These are phyloP conservation scores for Homarus americanus DNA, from an alignment of 1,140 invertebrate species.

Conservation along the genomic window DNA sequence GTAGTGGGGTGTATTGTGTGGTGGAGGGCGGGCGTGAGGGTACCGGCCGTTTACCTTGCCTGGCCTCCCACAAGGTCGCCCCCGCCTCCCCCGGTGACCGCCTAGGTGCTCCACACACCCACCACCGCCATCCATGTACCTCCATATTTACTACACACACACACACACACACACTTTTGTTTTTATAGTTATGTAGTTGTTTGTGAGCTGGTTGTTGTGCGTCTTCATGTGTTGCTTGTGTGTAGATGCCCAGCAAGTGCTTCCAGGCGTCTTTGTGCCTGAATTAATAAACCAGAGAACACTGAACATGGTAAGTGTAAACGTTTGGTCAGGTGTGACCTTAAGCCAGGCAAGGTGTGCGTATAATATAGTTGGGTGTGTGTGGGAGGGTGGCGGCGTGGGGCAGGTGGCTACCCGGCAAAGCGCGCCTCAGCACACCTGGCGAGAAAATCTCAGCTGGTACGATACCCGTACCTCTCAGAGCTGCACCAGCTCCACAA, in stretches of 20 bases:
- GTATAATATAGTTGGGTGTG: conserved; percentile 7
- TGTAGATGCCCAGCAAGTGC: not conserved
- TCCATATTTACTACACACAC: not conserved
- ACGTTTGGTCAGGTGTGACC: not conserved
- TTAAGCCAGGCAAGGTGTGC: too few species aligned
- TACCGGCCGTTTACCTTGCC: conserved; percentile 20
- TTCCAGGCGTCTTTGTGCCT: not conserved
- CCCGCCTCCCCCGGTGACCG: not conserved
- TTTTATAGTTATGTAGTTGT: not conserved
- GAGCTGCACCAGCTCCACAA: not conserved
- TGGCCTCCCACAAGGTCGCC: conserved; percentile 39
- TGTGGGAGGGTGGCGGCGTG: not conserved
- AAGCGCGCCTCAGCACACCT: not conserved
- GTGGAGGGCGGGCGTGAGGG: not conserved
- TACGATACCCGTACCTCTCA: not conserved
- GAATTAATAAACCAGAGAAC: too few species aligned
- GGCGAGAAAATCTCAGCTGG: not conserved
- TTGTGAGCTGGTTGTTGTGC: not conserved
- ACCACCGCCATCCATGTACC: not conserved
- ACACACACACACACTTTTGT: not conserved
- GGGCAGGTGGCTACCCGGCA: too few species aligned
- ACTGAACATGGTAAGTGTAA: not conserved
- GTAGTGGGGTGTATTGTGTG: conserved; percentile 4
- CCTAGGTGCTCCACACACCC: not conserved
- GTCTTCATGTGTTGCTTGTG: conserved; percentile 27